Percentiles rank a stretch among this genome's conserved stretches.
phyloP scores from a whole-genome alignment of 2,113 vertebrate species.

The Chionomys nivalis region DNA sequence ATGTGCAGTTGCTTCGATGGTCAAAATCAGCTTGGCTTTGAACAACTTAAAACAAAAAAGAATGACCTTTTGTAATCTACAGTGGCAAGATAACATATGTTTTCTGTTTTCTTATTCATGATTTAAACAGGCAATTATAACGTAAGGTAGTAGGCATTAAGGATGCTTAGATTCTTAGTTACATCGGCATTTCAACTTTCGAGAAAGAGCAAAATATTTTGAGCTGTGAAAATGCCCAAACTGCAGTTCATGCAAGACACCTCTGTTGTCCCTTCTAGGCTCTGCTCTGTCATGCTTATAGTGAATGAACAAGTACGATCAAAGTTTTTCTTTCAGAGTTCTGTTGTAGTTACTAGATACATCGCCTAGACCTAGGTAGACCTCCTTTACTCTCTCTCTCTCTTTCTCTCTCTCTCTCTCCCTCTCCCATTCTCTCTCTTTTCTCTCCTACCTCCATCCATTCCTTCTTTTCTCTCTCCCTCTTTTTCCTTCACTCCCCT shows the following conservation, averaged over 20 bases:
- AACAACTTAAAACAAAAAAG: not conserved
- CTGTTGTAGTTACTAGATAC: conserved; percentile 14
- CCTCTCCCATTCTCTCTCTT: not conserved
- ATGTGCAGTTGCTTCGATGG: not conserved
- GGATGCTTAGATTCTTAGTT: conserved; percentile 39
- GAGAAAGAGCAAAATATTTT: not conserved
- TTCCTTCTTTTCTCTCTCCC: not conserved
- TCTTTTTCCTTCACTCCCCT: not conserved
- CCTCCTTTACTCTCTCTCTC: not conserved
- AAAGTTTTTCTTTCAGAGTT: not conserved
- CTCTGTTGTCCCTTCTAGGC: not conserved
- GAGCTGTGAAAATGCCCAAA: conserved; percentile 25
- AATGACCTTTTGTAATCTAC: conserved; percentile 17
- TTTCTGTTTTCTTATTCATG: not conserved
- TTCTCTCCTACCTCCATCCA: no score
- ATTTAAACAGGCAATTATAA: conserved; percentile 44
- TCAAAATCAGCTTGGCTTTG: not conserved
- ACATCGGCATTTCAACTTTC: not conserved
- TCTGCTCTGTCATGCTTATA: not conserved
- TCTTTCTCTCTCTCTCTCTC: not conserved
- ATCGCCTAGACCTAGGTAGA: not conserved
- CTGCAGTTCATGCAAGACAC: not conserved
- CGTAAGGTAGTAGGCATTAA: not conserved
- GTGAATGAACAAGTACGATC: conserved; percentile 21
- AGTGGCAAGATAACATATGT: not conserved